Percentiles rank a stretch among this genome's conserved stretches.
Conservation (phyloP, 2,888 invertebrate species). For the Clusia tigrina region DNA sequence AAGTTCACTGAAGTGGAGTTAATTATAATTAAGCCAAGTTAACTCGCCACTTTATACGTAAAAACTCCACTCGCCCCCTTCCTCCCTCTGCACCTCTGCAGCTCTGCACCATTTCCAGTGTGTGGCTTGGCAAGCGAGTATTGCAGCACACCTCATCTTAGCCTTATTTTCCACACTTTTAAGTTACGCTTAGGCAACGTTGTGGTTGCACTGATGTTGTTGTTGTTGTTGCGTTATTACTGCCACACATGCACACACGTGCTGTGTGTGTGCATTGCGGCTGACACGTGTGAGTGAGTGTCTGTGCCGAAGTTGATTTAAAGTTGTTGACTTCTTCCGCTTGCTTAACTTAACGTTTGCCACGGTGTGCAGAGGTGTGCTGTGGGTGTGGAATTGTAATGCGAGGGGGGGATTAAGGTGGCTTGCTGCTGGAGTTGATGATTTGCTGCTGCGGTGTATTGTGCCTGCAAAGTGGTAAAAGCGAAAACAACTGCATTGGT, state of each 20-base stretch:
- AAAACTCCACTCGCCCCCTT: too few species aligned
- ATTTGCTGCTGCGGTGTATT: slow-evolving; percentile 34
- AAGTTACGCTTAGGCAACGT: slow-evolving; percentile 21
- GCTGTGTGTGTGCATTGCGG: neutral
- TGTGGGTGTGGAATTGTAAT: too few species aligned
- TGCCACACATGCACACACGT: neutral
- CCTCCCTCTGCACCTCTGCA: slow-evolving; percentile 31
- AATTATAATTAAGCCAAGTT: slow-evolving; percentile 62
- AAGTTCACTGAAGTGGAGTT: slow-evolving; percentile 53
- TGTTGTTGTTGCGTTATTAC: slow-evolving; percentile 1
- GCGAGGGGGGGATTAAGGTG: too few species aligned
- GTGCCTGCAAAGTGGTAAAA: slow-evolving; percentile 11
- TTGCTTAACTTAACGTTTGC: slow-evolving; percentile 39
- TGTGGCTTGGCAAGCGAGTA: neutral
- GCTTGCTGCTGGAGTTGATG: too few species aligned
- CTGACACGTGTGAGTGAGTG: slow-evolving; percentile 15
- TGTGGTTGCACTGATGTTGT: slow-evolving; percentile 10
- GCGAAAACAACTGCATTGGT: neutral
- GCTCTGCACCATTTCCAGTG: slow-evolving; percentile 23
- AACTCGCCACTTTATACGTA: slow-evolving; percentile 52
- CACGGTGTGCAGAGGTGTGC: too few species aligned
- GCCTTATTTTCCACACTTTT: slow-evolving; percentile 4
- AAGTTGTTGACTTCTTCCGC: slow-evolving; percentile 43
- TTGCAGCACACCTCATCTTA: neutral
- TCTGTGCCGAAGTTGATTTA: slow-evolving; percentile 36